Percentiles rank a stretch among this genome's conserved stretches.
phyloP scores from a whole-genome alignment of 1,140 invertebrate species.

The Diploscapter pachys region DNA sequence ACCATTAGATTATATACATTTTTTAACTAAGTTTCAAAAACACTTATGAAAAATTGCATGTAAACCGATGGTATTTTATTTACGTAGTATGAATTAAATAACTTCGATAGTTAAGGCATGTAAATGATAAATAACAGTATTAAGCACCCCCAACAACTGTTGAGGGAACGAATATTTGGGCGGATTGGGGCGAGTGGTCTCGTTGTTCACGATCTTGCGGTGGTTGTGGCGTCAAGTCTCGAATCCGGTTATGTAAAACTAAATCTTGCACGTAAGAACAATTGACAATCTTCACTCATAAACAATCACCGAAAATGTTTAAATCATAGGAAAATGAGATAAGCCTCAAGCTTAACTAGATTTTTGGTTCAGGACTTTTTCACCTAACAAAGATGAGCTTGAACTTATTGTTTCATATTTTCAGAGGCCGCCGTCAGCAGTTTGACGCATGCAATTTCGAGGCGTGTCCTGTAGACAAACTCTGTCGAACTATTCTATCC shows the following conservation, averaged over 20 bases:
- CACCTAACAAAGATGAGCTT: neutral
- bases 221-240: conserved; percentile 49
- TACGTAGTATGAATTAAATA: neutral
- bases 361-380: neutral
- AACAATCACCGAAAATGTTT: too few species aligned
- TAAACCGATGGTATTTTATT: neutral
- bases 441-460: conserved; percentile 51
- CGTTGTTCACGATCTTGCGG: conserved; percentile 49
- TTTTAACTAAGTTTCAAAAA: neutral
- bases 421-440: conserved; percentile 49
- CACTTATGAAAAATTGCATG: neutral
- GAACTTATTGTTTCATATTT: conserved; percentile 9
- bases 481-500: conserved; percentile 45
- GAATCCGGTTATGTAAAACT: conserved; percentile 42
- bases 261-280: conserved; percentile 47
- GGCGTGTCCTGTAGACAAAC: conserved; percentile 48
- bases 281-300: neutral
- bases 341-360: too few species aligned
- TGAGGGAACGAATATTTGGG: conserved; percentile 34
- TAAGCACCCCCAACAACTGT: conserved; percentile 31
- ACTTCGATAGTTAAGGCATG: neutral
- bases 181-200: conserved; percentile 45
- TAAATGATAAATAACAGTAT: neutral
- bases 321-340: too few species aligned
- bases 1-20: too few species aligned